phyloP scores from a whole-genome alignment of 2,113 vertebrate genomes.

The Sialia sialis region DNA sequence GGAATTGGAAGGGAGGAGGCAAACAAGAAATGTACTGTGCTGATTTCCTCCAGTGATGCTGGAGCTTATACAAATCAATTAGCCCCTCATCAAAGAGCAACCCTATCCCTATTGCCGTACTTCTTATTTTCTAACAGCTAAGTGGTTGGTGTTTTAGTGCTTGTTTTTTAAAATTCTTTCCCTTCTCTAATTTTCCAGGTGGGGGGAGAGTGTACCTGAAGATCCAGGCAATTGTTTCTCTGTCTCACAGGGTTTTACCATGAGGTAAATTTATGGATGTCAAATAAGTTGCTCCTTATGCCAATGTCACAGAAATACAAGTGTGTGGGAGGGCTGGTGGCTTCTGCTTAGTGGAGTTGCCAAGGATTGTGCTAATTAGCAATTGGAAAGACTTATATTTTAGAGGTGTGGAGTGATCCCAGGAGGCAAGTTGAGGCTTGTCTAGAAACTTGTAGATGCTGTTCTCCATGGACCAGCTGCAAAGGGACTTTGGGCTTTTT shows the following conservation, averaged over 20 bases:
- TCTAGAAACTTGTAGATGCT: background rate
- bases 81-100: background rate
- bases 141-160: background rate
- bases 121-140: background rate
- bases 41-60: background rate
- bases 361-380: conserved; percentile 30
- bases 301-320: conserved; percentile 36
- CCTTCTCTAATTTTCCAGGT: background rate
- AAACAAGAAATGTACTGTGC: background rate
- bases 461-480: background rate
- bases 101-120: background rate
- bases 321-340: conserved; percentile 17
- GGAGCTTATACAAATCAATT: background rate
- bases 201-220: background rate
- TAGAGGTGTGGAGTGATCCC: background rate
- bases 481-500: background rate
- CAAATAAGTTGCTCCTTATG: conserved; percentile 14
- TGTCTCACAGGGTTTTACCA: background rate
- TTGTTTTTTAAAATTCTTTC: background rate
- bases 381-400: background rate
- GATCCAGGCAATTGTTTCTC: background rate
- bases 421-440: background rate
- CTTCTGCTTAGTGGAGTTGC: conserved; percentile 26
- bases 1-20: background rate
- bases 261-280: background rate